Percentiles rank a stretch among this genome's conserved stretches.
phyloP scores from a whole-genome alignment of 2,888 invertebrate genomes.

The Harmothoe impar region DNA sequence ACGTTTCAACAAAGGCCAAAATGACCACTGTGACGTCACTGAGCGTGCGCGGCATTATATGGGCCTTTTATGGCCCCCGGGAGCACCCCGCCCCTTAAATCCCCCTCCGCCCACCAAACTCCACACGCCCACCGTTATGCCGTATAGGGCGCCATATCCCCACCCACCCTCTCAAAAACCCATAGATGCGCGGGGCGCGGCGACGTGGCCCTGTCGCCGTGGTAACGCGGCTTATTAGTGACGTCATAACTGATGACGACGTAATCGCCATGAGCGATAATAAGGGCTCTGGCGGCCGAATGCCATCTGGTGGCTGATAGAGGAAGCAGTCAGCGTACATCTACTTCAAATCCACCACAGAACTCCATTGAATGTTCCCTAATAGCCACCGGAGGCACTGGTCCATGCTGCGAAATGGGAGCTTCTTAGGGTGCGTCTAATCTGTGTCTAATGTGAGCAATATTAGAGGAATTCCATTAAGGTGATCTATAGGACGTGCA shows the following conservation, averaged over 20 bases:
- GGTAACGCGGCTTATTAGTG: conserved; percentile 52
- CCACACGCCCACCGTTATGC: conserved; percentile 24
- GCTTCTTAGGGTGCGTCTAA: background rate
- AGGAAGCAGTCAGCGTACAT: background rate
- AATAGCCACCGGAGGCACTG: background rate
- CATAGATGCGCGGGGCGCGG: background rate
- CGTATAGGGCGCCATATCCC: background rate
- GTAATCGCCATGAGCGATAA: conserved; percentile 44
- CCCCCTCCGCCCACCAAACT: background rate
- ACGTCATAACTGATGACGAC: conserved; percentile 18
- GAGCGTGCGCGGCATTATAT: background rate
- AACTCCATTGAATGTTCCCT: background rate
- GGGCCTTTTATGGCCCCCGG: conserved; percentile 33
- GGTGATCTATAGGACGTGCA: conserved; percentile 18
- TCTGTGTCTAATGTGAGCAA: background rate
- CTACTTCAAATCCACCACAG: too few relatives aligned
- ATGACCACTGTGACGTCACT: conserved; percentile 34
- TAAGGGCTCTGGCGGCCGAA: background rate
- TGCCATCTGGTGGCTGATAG: conserved; percentile 36
- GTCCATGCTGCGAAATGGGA: background rate
- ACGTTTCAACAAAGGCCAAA: too few relatives aligned
- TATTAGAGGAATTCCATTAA: conserved; percentile 32
- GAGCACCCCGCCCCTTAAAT: background rate
- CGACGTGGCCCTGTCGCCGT: background rate
- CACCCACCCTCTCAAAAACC: background rate